A percentile compares a stretch with the other conserved stretches of the same genome.
Evolutionary conservation across 2,888 invertebrate species (phyloP).

Genomic region (Drosophila mercatorum): DNA sequence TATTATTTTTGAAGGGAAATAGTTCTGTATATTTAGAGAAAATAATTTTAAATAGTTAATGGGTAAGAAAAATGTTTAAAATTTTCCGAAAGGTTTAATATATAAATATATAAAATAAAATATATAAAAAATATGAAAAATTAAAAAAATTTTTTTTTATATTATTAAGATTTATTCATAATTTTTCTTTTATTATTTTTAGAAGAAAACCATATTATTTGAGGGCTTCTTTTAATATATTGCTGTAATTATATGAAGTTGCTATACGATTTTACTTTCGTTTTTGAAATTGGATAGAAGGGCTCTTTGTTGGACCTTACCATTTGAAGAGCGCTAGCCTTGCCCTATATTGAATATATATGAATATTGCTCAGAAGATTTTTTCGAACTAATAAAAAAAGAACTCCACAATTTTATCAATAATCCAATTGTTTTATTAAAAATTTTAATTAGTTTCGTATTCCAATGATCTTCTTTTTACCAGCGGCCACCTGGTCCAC

Average conservation of each 20-base stretch:
- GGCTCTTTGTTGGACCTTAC: not conserved
- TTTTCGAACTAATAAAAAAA: not conserved
- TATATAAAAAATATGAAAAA: too few species aligned
- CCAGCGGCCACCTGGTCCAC: too few species aligned
- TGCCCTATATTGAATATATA: not conserved
- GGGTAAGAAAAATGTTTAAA: not conserved
- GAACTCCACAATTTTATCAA: not conserved
- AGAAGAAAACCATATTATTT: too few species aligned
- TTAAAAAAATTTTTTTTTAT: too few species aligned
- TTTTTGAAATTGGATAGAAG: not conserved
- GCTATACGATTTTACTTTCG: not conserved
- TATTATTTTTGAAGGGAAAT: not conserved
- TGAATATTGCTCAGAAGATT: not conserved
- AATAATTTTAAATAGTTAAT: not conserved
- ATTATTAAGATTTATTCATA: too few species aligned
- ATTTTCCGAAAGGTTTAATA: too few species aligned
- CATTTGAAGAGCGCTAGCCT: too few species aligned
- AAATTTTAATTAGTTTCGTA: not conserved
- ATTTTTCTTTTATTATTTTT: not conserved
- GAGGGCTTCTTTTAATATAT: too few species aligned
- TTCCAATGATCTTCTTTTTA: too few species aligned
- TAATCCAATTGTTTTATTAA: conserved; percentile 2
- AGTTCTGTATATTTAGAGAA: not conserved
- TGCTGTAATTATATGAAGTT: not conserved
- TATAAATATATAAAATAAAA: too few species aligned